A percentile compares a stretch with the other conserved stretches of the same genome.
Evolutionary conservation across 2,113 vertebrate genomes (phyloP).

Genomic region (Rhizomys pruinosus): DNA sequence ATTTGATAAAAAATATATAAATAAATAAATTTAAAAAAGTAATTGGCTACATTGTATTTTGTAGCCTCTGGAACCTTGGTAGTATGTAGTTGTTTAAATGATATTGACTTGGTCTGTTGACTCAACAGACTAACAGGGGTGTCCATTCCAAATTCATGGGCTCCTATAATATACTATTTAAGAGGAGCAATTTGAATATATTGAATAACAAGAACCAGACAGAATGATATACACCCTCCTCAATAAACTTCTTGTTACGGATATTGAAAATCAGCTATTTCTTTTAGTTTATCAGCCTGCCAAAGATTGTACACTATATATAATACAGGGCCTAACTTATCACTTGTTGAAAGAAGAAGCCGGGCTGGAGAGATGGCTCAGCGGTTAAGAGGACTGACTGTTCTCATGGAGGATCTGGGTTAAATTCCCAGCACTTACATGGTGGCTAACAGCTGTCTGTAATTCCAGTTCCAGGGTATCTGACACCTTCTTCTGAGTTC

Average conservation of each 20-base stretch:
- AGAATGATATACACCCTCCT: neutral
- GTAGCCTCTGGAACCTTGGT: neutral
- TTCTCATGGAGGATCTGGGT: no score
- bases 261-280: neutral
- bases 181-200: neutral
- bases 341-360: neutral
- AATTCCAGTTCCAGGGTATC: no score
- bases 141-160: neutral
- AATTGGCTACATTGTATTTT: neutral
- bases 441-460: no score
- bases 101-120: neutral
- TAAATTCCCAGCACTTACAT: no score
- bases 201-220: neutral
- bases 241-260: neutral
- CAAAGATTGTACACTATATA: neutral
- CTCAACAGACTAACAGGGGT: neutral
- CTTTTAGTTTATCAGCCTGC: neutral
- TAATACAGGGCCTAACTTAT: neutral
- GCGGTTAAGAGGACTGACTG: no score
- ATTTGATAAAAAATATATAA: no score
- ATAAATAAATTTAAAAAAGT: no score
- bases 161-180: neutral
- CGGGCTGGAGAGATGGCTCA: no score
- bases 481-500: no score
- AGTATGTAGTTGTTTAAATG: neutral